These are phyloP conservation scores for Boulengeromyrus knoepffleri DNA, from an alignment of 2,113 vertebrate species.

Conservation along the genomic window DNA sequence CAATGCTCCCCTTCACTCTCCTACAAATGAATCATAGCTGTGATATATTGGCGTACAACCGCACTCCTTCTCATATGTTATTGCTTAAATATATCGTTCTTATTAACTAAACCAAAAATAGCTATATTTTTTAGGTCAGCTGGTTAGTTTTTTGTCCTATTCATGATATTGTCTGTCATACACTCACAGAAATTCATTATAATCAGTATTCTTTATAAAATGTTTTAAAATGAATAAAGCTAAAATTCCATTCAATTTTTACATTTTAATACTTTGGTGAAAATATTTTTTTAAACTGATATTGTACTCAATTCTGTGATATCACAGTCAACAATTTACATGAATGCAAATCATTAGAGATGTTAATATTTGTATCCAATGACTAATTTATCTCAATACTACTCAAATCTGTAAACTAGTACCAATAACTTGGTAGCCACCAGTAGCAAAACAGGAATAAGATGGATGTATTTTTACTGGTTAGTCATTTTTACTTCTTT, in stretches of 20 bases:
- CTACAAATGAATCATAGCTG: too few relatives aligned
- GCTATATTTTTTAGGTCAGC: neutral
- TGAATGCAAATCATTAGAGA: neutral
- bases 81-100: neutral
- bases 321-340: neutral
- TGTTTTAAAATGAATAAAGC: neutral
- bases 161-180: neutral
- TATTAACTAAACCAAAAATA: neutral
- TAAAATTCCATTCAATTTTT: neutral
- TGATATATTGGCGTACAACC: too few relatives aligned
- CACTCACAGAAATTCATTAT: neutral
- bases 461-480: neutral
- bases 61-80: too few relatives aligned
- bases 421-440: neutral
- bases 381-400: neutral
- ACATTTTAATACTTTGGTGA: neutral
- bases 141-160: neutral
- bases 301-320: neutral
- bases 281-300: neutral
- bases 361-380: neutral
- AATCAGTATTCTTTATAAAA: neutral
- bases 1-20: too few relatives aligned
- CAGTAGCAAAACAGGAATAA: neutral
- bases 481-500: neutral
- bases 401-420: neutral